Evolutionary conservation across 2,113 vertebrate genomes (phyloP).

Genomic region (Bettongia penicillata): DNA sequence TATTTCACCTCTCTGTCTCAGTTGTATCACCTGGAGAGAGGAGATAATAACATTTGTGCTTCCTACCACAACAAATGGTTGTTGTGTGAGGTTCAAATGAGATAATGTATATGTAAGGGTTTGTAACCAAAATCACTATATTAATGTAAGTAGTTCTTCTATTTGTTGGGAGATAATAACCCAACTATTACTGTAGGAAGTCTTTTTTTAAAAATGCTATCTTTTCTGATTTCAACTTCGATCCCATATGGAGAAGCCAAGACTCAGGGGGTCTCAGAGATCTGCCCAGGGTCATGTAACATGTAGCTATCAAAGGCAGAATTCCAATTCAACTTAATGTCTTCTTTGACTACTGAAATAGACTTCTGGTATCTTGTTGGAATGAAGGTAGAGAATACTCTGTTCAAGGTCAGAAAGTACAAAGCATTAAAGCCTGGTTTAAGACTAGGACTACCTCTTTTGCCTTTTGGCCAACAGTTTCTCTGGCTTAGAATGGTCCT

Average conservation of each 20-base stretch:
- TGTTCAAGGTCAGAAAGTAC: not conserved
- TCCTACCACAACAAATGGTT: not conserved
- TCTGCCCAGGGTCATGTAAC: not conserved
- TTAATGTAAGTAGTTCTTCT: not conserved
- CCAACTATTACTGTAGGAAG: not conserved
- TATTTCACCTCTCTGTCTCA: not conserved
- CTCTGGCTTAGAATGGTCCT: not conserved
- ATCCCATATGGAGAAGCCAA: not conserved
- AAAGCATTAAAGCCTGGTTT: not conserved
- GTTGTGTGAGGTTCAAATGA: not conserved
- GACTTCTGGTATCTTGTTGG: not conserved
- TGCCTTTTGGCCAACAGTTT: not conserved
- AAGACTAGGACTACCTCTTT: not conserved
- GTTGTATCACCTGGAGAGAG: not conserved
- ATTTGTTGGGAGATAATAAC: not conserved
- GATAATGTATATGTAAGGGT: not conserved
- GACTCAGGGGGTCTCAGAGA: not conserved
- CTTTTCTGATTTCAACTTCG: not conserved
- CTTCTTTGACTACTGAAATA: not conserved
- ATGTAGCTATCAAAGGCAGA: not conserved
- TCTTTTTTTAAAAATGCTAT: not conserved
- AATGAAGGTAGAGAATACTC: not conserved
- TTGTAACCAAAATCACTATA: not conserved
- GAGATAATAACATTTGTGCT: not conserved
- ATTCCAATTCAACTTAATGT: not conserved